phyloP scores from a whole-genome alignment of 1,140 invertebrate genomes.

The Reticulitermes speratus region DNA sequence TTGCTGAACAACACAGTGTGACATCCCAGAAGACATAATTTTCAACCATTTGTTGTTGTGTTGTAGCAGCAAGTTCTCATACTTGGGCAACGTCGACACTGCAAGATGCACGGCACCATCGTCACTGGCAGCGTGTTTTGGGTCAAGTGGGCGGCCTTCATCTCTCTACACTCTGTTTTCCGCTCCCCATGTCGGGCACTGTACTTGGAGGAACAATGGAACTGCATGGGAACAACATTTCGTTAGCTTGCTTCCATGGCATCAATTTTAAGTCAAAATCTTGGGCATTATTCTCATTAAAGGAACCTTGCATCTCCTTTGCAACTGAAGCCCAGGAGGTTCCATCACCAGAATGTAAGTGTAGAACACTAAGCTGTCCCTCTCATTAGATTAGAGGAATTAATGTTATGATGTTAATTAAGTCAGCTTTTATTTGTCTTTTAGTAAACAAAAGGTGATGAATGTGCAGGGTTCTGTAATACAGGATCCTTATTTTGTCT shows the following conservation, averaged over 20 bases:
- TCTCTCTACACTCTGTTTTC: slow-evolving; percentile 67
- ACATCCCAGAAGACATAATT: too few species aligned
- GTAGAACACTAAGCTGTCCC: not conserved
- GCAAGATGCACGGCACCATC: slow-evolving; percentile 75
- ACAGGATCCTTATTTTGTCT: too few species aligned
- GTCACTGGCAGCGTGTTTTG: slow-evolving; percentile 87
- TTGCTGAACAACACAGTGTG: too few species aligned
- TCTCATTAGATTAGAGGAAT: slow-evolving; percentile 6
- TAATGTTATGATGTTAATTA: not conserved
- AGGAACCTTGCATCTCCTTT: slow-evolving; percentile 93
- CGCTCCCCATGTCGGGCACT: slow-evolving; percentile 67
- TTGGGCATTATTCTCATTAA: slow-evolving; percentile 93
- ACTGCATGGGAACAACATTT: slow-evolving; percentile 79
- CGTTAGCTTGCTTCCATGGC: slow-evolving; percentile 94
- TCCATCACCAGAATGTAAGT: slow-evolving; percentile 61
- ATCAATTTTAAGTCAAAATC: slow-evolving; percentile 96
- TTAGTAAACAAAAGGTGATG: not conserved
- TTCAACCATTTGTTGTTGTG: not conserved
- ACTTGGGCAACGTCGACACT: slow-evolving; percentile 28
- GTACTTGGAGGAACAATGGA: slow-evolving; percentile 93
- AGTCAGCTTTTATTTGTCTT: not conserved
- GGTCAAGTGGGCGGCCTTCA: slow-evolving; percentile 70
- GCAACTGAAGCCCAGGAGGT: slow-evolving; percentile 91
- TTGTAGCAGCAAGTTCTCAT: not conserved
- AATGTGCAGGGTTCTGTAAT: too few species aligned